These are phyloP conservation scores for Bombus superbus DNA, from an alignment of 1,140 invertebrate genomes.

Conservation along the genomic window DNA sequence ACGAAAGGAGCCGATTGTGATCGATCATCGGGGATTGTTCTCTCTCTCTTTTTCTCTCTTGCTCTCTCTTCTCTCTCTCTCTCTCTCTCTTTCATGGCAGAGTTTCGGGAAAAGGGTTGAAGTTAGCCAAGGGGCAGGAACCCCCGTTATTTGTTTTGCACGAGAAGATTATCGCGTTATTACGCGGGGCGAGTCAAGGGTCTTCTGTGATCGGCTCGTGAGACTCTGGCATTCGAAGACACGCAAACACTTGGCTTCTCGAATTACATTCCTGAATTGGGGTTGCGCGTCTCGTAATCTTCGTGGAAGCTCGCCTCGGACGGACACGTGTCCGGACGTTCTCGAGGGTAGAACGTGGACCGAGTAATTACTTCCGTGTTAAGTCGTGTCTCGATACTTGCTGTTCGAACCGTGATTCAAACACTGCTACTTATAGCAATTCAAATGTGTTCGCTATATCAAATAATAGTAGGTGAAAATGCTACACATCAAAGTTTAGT, in stretches of 20 bases:
- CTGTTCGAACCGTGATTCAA: not conserved
- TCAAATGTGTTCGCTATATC: too few relatives aligned
- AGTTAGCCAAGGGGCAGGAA: conserved; percentile 30
- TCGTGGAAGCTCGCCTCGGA: conserved; percentile 15
- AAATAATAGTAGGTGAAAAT: too few relatives aligned
- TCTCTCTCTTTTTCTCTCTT: not conserved
- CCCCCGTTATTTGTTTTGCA: conserved; percentile 74
- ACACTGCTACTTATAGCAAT: not conserved
- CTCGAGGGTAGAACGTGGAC: not conserved
- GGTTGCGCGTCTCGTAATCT: conserved; percentile 45
- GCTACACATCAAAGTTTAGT: too few relatives aligned
- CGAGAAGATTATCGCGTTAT: conserved; percentile 78
- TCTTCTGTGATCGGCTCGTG: conserved; percentile 34
- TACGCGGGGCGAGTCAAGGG: conserved; percentile 71
- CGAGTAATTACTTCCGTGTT: conserved; percentile 34
- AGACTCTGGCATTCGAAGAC: conserved; percentile 47
- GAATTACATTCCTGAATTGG: conserved; percentile 66
- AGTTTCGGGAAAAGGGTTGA: conserved; percentile 71
- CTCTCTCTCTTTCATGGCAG: not conserved
- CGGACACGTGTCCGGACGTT: conserved; percentile 30
- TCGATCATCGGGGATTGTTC: conserved; percentile 75
- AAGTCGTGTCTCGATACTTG: not conserved
- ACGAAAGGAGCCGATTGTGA: conserved; percentile 73
- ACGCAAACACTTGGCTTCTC: conserved; percentile 66
- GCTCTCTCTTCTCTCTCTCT: conserved; percentile 43